Evolutionary conservation across 2,113 vertebrate species (phyloP).

Genomic region (Amazona guildingii): DNA sequence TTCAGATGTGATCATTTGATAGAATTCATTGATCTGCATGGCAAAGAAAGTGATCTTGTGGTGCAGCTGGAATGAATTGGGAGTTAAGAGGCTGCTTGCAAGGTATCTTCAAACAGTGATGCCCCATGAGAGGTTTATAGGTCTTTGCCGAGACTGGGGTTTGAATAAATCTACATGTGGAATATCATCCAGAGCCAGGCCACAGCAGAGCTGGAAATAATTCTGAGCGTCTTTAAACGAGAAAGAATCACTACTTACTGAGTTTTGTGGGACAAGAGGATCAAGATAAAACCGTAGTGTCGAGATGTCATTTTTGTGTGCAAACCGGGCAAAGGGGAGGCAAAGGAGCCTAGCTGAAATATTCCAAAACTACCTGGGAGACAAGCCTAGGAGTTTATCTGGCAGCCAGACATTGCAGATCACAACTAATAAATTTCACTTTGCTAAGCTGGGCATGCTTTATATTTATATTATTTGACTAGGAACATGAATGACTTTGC

Average conservation of each 20-base stretch:
- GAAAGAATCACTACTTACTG: constrained; percentile 13
- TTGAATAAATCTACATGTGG: constrained; percentile 21
- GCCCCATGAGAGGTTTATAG: constrained; percentile 12
- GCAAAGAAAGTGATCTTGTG: constrained; percentile 39
- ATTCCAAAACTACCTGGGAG: constrained; percentile 11
- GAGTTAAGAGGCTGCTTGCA: constrained; percentile 10
- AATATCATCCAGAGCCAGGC: not conserved
- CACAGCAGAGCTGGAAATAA: constrained; percentile 57
- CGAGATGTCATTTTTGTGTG: not conserved
- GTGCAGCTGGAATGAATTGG: constrained; percentile 50
- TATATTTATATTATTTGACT: not conserved
- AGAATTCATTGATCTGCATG: constrained; percentile 46
- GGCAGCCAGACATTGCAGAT: not conserved
- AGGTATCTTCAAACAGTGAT: constrained; percentile 36
- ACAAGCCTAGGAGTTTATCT: not conserved
- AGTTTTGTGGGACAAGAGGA: not conserved
- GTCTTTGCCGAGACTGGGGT: not conserved
- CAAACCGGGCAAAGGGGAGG: not conserved
- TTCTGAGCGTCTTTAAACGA: constrained; percentile 1
- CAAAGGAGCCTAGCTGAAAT: not conserved
- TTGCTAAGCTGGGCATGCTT: not conserved
- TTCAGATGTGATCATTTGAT: constrained; percentile 49
- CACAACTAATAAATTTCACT: constrained; percentile 54
- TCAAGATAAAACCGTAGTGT: constrained; percentile 12
- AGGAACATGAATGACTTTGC: not conserved